Percentiles rank a stretch among this genome's conserved stretches.
Conservation (phyloP, 1,140 invertebrate genomes). For the Sycophaga agraensis region DNA sequence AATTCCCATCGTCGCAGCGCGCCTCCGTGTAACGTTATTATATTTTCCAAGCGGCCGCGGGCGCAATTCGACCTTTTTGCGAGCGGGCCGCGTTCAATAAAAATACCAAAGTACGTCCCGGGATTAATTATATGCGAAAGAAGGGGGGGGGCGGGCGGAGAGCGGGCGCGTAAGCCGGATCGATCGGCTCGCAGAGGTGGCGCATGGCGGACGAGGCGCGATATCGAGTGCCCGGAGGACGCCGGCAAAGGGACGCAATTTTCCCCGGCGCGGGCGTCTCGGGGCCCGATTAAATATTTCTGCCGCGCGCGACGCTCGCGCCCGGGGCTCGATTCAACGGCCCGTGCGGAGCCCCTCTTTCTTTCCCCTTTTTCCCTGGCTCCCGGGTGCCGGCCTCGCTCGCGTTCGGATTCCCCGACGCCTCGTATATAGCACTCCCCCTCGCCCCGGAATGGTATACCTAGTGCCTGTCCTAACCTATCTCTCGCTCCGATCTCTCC, state of each 20-base stretch:
- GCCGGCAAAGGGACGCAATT: background rate
- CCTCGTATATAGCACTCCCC: too few relatives aligned
- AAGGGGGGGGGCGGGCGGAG: too few relatives aligned
- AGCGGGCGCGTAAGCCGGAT: background rate
- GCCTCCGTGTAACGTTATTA: too few relatives aligned
- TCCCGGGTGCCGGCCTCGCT: background rate
- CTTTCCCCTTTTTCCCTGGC: background rate
- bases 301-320: background rate
- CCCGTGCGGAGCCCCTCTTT: background rate
- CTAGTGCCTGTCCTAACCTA: background rate
- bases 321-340: background rate
- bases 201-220: background rate
- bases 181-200: background rate
- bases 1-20: too few relatives aligned
- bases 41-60: too few relatives aligned
- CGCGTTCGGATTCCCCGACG: background rate
- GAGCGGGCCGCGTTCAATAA: too few relatives aligned
- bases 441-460: background rate
- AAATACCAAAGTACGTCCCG: too few relatives aligned
- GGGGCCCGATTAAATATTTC: slow-evolving; percentile 26
- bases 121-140: too few relatives aligned
- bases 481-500: slow-evolving; percentile 4
- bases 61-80: too few relatives aligned
- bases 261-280: background rate
- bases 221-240: too few relatives aligned